Evolutionary conservation across 2,888 invertebrate species (phyloP), one percentile per base, ranked within the genome.

Genomic region (Thelaira solivaga): DNA sequence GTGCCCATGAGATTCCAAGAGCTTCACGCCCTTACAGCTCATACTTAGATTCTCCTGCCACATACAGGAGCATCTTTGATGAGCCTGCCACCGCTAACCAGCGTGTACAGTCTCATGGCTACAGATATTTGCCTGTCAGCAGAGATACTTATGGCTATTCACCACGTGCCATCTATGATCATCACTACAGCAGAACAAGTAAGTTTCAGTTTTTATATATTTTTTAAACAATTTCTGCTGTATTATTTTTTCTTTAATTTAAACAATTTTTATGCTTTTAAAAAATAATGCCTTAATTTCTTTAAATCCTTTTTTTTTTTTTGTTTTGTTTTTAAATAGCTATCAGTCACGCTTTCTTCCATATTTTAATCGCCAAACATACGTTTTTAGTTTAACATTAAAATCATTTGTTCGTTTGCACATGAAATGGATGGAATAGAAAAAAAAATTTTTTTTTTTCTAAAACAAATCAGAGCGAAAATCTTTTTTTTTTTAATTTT

Each of bases 71-170:
- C 85, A 96, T 96, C 92, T 96, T 92, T 90, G 95, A 96, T 89
- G 95, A 95, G 89, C 95, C 96, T 83, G 89, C 92, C 80, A 93
- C 91, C 86, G 94, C 95, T 82, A 92, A 93, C 83, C 95, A 95
- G 89, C 93, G 96, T 90, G 95, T 96, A 91, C 92, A 93, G 88
- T 94, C 94, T 73, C 94, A 95, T 87, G 96, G 96, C 86, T 96
- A 96, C 93, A 94, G 96, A 90, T 96, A 96, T 91, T 91, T 95
- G 90, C 96, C 96, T 84, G 94, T 96, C 85, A 96, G 96, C 90
- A 94, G 96, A 88, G 96, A 96, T 89, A 93, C 93, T 87, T 96
- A 96, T 90, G 96, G 96, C 82, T 96, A 96, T 90, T 94, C 95
- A 84, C 96, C 96, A 84, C 93, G 96, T 90, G 91, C 94, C 88